phyloP scores from a whole-genome alignment of 1,140 invertebrate species.

The Philaenus spumarius region DNA sequence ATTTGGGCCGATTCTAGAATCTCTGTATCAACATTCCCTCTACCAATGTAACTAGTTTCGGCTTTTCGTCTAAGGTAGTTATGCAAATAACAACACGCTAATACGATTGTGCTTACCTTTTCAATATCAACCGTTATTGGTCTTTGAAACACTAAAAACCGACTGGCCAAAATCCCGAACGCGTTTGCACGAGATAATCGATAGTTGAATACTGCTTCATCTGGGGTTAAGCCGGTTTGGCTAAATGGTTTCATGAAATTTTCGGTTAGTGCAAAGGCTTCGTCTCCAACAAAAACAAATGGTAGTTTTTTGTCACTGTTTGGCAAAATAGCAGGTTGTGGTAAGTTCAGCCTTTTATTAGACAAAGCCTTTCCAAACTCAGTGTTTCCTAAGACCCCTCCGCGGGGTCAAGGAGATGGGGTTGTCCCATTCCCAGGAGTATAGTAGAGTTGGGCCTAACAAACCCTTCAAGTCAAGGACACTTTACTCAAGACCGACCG shows the following conservation, averaged over 20 bases:
- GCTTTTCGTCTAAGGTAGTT: slow-evolving; percentile 20
- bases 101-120: slow-evolving; percentile 33
- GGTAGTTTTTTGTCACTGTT: slow-evolving; percentile 18
- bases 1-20: neutral
- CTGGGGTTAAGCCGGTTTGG: slow-evolving; percentile 28
- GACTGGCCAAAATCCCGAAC: slow-evolving; percentile 40
- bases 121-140: too few species aligned
- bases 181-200: slow-evolving; percentile 37
- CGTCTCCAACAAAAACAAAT: too few species aligned
- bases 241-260: slow-evolving; percentile 32
- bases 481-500: too few species aligned
- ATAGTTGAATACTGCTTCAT: slow-evolving; percentile 42
- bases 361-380: slow-evolving; percentile 24
- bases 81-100: too few species aligned
- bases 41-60: neutral
- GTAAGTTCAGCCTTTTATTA: slow-evolving; percentile 27
- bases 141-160: slow-evolving; percentile 36
- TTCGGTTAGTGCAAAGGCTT: too few species aligned
- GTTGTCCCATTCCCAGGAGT: too few species aligned
- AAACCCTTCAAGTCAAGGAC: too few species aligned
- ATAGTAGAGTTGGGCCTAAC: too few species aligned
- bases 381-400: too few species aligned
- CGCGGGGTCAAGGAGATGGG: too few species aligned
- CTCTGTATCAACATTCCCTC: too few species aligned
- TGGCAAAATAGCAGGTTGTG: slow-evolving; percentile 15